A percentile compares a stretch with the other conserved stretches of the same genome.
Evolutionary conservation across 1,140 invertebrate genomes (phyloP).

Genomic region (Pteromalus puparum): DNA sequence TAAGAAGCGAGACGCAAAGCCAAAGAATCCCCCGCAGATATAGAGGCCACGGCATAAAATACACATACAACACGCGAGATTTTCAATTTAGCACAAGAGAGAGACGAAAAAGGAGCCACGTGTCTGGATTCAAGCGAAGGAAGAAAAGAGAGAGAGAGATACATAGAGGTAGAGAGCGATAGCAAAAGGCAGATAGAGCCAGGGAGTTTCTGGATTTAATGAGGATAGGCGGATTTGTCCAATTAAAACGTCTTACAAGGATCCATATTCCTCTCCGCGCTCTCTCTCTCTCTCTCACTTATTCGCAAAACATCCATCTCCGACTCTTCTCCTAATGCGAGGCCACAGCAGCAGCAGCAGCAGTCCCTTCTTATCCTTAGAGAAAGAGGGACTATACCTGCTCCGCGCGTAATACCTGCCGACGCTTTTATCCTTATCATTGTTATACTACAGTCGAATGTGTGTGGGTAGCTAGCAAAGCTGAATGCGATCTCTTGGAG

Average conservation of each 20-base stretch:
- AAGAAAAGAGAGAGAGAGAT: neutral
- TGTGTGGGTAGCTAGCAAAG: neutral
- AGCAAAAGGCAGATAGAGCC: conserved; percentile 1
- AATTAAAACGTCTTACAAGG: conserved; percentile 77
- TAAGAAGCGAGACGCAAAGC: neutral
- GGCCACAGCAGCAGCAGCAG: conserved; percentile 42
- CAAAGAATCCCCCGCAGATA: neutral
- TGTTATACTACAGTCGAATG: conserved; percentile 20
- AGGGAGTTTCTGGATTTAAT: conserved; percentile 72
- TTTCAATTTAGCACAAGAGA: conserved; percentile 66
- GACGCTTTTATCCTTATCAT: conserved; percentile 45
- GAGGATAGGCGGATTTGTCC: conserved; percentile 77
- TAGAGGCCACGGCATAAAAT: conserved; percentile 21
- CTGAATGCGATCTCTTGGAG: neutral
- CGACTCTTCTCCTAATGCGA: conserved; percentile 64
- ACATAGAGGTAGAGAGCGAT: conserved; percentile 23
- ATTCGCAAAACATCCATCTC: conserved; percentile 71
- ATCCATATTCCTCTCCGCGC: conserved; percentile 66
- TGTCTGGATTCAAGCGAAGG: conserved; percentile 51
- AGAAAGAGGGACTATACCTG: conserved; percentile 11
- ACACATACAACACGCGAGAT: conserved; percentile 53
- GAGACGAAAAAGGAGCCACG: conserved; percentile 60
- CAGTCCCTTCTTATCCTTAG: conserved; percentile 68
- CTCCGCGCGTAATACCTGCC: conserved; percentile 39
- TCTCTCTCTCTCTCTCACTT: conserved; percentile 58